A percentile compares a stretch with the other conserved stretches of the same genome.
Evolutionary conservation across 2,797 vertebrate genomes (phyloP).

Genomic region (Crenuchus spilurus): DNA sequence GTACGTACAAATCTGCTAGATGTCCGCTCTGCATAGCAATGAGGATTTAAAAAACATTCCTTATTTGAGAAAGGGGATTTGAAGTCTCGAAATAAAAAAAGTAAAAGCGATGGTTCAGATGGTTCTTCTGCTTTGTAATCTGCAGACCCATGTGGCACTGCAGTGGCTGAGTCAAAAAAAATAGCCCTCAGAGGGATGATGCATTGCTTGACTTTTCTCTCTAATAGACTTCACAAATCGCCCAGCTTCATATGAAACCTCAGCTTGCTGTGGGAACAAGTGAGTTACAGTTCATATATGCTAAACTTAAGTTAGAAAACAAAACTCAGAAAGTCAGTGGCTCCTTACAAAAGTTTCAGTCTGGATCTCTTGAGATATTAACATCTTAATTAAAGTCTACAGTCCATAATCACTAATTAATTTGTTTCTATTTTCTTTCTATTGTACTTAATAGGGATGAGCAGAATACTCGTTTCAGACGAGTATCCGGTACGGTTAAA

Average conservation of each 20-base stretch:
- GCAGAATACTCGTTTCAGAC: too few species aligned
- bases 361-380: too few species aligned
- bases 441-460: too few species aligned
- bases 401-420: background rate
- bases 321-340: background rate
- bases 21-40: slow-evolving; percentile 1
- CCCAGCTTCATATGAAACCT: background rate
- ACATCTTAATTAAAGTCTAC: background rate
- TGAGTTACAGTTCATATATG: background rate
- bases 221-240: slow-evolving; percentile 48
- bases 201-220: slow-evolving; percentile 37
- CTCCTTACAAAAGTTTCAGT: too few species aligned
- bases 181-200: slow-evolving; percentile 32
- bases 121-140: slow-evolving; percentile 15
- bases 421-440: too few species aligned
- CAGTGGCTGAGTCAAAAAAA: slow-evolving; percentile 22
- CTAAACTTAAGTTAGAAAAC: background rate
- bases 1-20: background rate
- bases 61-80: background rate
- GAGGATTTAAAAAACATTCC: slow-evolving; percentile 9
- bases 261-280: slow-evolving; percentile 8
- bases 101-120: background rate
- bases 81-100: background rate
- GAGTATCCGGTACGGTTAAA: too few species aligned
- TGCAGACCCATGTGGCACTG: slow-evolving; percentile 12